These are phyloP conservation scores for Zaprionus ghesquierei DNA, from an alignment of 1,140 invertebrate genomes.

Conservation along the genomic window DNA sequence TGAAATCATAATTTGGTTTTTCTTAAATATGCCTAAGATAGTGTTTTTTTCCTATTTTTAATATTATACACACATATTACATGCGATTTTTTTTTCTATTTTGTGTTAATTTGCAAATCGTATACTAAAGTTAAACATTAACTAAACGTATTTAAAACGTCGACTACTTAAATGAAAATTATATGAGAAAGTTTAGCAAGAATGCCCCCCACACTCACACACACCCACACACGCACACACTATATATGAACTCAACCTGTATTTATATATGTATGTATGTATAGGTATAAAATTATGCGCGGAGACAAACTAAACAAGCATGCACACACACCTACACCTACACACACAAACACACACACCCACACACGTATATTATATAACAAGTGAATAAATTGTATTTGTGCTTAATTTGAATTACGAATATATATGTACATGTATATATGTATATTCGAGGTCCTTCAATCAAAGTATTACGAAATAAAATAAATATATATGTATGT, in stretches of 20 bases:
- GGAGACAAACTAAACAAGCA: constrained; percentile 16
- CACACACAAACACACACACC: constrained; percentile 16
- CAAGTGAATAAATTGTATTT: constrained; percentile 44
- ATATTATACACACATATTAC: background rate
- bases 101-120: constrained; percentile 20
- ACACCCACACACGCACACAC: constrained; percentile 1
- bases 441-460: constrained; percentile 71
- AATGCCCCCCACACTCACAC: too few relatives aligned
- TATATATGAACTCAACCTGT: constrained; percentile 18
- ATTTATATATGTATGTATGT: constrained; percentile 41
- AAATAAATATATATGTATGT: constrained; percentile 33
- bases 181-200: constrained; percentile 43
- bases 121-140: constrained; percentile 31
- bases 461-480: constrained; percentile 77
- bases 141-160: constrained; percentile 31
- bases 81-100: constrained; percentile 1
- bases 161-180: constrained; percentile 30
- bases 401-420: constrained; percentile 56
- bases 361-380: constrained; percentile 14
- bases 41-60: background rate
- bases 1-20: constrained; percentile 1
- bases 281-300: constrained; percentile 22
- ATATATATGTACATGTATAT: constrained; percentile 43
- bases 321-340: background rate
- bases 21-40: background rate